These are phyloP conservation scores for Andrena hattorfiana DNA, from an alignment of 2,888 invertebrate species.

Conservation along the genomic window DNA sequence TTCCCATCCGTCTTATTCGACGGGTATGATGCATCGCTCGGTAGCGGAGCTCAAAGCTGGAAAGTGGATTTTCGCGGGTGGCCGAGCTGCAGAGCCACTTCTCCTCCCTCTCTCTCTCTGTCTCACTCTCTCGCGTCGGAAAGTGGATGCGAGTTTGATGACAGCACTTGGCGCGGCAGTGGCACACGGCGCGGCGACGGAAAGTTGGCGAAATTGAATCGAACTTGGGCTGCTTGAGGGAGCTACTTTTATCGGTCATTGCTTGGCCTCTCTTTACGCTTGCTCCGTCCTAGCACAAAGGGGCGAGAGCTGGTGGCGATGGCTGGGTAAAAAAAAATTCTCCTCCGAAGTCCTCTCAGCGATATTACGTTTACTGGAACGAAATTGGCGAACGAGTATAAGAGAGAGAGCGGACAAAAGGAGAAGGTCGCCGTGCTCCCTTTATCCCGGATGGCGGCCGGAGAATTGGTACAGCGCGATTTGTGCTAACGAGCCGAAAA, in stretches of 20 bases:
- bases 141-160: conserved; percentile 69
- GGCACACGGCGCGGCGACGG: conserved; percentile 31
- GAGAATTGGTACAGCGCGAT: not conserved
- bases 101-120: conserved; percentile 25
- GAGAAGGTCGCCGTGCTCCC: not conserved
- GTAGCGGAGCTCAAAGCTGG: conserved; percentile 15
- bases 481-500: conserved; percentile 5
- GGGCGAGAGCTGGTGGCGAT: conserved; percentile 4
- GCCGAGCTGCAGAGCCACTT: conserved; percentile 31
- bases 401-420: not conserved
- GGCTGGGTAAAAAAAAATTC: conserved; percentile 37
- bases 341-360: conserved; percentile 10
- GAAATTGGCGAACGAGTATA: conserved; percentile 18
- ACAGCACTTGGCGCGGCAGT: conserved; percentile 42
- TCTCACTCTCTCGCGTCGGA: conserved; percentile 16
- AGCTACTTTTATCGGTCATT: conserved; percentile 54
- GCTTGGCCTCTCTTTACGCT: conserved; percentile 18
- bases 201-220: conserved; percentile 67
- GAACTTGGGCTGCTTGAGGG: conserved; percentile 51
- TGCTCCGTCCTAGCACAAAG: not conserved
- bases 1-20: conserved; percentile 46
- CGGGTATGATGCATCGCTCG: conserved; percentile 37
- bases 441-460: not conserved
- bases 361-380: conserved; percentile 28
- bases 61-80: conserved; percentile 56